Evolutionary conservation across 2,797 vertebrate species (phyloP), one percentile per base, ranked within the genome.

Genomic region (Acanthurus lineatus): DNA sequence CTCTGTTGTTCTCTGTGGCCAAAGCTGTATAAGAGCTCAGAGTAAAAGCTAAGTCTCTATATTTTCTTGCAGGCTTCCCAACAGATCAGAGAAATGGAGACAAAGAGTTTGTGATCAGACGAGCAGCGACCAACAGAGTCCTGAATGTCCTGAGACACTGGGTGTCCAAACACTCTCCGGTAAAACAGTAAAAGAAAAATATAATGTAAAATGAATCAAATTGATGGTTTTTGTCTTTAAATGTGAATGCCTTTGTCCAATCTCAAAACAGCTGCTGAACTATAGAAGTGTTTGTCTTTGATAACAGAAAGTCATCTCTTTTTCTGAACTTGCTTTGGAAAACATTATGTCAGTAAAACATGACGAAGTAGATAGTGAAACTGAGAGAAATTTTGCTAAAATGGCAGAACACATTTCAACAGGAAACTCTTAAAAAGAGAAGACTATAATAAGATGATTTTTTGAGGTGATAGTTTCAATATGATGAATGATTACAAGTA

Each of bases 101-200:
- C 94, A 99, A 99, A 90, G 98, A 99, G 93, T 99, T 99, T 11
- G 96, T 99, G 51, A 98, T 99, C 90, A 95, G 98, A 58, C 94
- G 98, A 78, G 98, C 98, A 0, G 98, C 98, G 69, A 99, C 97
- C 73, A 99, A 99, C 92, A 91, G 98, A 0, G 98, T 99, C 12
- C 96, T 99, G 49, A 99, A 99, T 0, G 98, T 99, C 45, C 93
- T 99, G 86, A 94, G 98, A 49, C 98, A 99, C 94, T 99, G 98
- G 98, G 97, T 98, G 64, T 98, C 98, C 94, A 99, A 99, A 82
- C 98, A 99, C 89, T 94, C 97, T 0, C 97, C 98, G 96, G 98
- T 99, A 88, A 51, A 78, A 32, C 28, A 32, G 28, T 32, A 32
- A 32, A 32, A 28, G n/a, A 32, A 32, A 32, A 32, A 32, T 32